Evolutionary conservation across 1,140 invertebrate species (phyloP), one percentile per base, ranked within the genome.

Genomic region (Apis cerana): DNA sequence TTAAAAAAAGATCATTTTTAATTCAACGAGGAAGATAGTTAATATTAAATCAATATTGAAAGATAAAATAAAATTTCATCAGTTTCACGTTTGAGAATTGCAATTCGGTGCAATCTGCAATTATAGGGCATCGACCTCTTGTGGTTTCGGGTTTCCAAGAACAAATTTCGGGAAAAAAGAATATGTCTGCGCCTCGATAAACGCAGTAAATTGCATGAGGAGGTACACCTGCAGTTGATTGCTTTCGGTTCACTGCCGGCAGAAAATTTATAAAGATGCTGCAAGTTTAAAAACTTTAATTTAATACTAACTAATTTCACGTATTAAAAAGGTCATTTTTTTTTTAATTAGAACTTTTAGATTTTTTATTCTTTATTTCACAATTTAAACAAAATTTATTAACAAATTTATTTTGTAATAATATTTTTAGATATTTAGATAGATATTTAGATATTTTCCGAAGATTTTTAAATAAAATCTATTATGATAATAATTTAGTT

Each of bases 61-160:
- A 33, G 56, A 54, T 56, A 27, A 67, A 17, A 5, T 27, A 59
- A n/a, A 9, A 13, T 65, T 64, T 80, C 23, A 75, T 65, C 78
- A 33, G 59, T 56, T 80, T 48, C 54, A 9, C 19, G 23, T 61
- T 12, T 21, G 72, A 52, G 52, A 59, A 27, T 67, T 67, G 61
- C 71, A 21, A 65, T 58, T 23, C 62, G 43, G 33, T 48, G 48
- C 80, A 69, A 61, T 27, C 56, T 17, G 74, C 17, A 82, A 82
- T 82, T 82, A 76, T 67, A 33, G 80, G 75, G 80, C 80, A 43
- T 64, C 64, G 80, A 82, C 80, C 74, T 54, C n/a, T 64, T 52
- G 78, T 48, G 80, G 80, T 82, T 76, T 82, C 72, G 80, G 72
- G 13, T 33, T 76, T 75, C 72, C 65, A 27, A 75, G 80, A 82